Conservation (phyloP, 2,113 vertebrate genomes). For the Macroglossus sobrinus region DNA sequence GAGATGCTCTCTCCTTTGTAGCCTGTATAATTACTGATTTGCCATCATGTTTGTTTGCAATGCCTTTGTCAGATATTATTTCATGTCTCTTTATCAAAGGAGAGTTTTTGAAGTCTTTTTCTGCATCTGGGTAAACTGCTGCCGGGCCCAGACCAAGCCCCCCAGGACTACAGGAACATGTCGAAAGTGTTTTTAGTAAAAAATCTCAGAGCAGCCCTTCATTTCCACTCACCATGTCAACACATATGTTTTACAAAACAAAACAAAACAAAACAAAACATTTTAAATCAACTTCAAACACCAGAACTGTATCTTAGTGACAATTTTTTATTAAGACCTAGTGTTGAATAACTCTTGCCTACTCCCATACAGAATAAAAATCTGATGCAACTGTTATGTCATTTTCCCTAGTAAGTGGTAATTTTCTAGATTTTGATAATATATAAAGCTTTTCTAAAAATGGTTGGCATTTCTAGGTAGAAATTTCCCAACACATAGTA, state of each 20-base stretch:
- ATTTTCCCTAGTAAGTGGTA: background rate
- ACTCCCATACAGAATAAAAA: background rate
- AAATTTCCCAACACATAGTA: background rate
- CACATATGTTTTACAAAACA: constrained; percentile 61
- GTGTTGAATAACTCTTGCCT: constrained; percentile 21
- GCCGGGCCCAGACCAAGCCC: constrained; percentile 79
- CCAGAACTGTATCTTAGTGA: background rate
- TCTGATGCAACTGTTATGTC: background rate
- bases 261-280: constrained; percentile 35
- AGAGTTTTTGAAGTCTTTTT: constrained; percentile 78
- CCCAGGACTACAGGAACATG: constrained; percentile 75
- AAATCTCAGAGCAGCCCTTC: constrained; percentile 80
- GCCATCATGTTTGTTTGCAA: constrained; percentile 84
- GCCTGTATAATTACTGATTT: constrained; percentile 85
- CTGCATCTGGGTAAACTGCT: constrained; percentile 76
- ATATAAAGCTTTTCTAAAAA: constrained; percentile 45
- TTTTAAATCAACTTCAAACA: constrained; percentile 33
- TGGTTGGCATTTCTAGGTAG: background rate
- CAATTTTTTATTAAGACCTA: constrained; percentile 34
- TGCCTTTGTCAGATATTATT: constrained; percentile 79
- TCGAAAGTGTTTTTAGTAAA: constrained; percentile 79
- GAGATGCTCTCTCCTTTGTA: constrained; percentile 79
- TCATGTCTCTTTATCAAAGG: constrained; percentile 78
- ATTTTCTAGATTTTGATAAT: constrained; percentile 50
- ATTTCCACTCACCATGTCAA: constrained; percentile 81